These are phyloP conservation scores for Aphodius sticticus DNA, from an alignment of 2,888 invertebrate species.

Conservation along the genomic window DNA sequence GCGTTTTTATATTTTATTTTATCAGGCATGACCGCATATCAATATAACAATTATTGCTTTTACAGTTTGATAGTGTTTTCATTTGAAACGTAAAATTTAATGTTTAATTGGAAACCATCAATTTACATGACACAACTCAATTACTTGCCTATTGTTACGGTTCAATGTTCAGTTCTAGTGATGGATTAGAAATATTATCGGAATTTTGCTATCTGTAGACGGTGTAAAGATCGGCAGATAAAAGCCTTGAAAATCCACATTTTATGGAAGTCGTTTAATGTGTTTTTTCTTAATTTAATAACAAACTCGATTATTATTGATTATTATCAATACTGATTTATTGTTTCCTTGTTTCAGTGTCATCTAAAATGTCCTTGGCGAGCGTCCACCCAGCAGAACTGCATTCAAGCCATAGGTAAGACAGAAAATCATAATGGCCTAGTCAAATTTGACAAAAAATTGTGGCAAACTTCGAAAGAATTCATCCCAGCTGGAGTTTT, in stretches of 20 bases:
- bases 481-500: no score
- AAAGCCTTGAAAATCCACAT: not conserved
- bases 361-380: constrained; percentile 64
- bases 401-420: constrained; percentile 58
- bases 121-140: not conserved
- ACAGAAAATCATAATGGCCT: not conserved
- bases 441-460: no score
- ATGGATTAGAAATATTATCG: not conserved
- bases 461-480: no score
- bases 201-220: not conserved
- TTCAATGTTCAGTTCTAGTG: not conserved
- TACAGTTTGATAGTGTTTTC: no score
- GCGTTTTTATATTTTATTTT: no score
- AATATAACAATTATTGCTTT: no score
- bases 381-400: constrained; percentile 65
- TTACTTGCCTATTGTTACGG: not conserved
- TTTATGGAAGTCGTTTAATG: not conserved
- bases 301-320: not conserved
- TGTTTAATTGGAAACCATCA: no score
- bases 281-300: not conserved
- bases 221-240: not conserved
- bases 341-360: constrained; percentile 57
- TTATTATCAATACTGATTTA: constrained; percentile 38
- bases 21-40: no score
- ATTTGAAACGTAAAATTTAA: no score